Conservation (phyloP, 2,113 vertebrate genomes). For the Callipepla californica region DNA sequence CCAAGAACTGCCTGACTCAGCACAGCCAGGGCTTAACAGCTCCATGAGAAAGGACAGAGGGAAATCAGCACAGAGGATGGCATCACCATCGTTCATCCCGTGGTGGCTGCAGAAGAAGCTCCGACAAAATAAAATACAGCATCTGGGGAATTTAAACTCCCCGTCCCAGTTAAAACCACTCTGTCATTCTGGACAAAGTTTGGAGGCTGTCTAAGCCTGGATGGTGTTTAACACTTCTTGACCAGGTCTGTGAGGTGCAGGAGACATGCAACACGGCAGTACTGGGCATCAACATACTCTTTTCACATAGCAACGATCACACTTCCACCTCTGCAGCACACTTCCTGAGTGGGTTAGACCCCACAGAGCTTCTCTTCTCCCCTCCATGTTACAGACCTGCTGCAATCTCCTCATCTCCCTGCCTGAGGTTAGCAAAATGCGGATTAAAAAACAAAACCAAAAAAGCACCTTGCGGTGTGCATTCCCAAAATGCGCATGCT, state of each 20-base stretch:
- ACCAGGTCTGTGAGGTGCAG: neutral
- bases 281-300: neutral
- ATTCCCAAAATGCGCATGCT: neutral
- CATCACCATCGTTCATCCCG: accelerated
- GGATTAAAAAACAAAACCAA: neutral
- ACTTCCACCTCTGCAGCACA: neutral
- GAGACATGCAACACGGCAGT: neutral
- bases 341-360: neutral
- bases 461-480: neutral
- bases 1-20: slow-evolving; percentile 21
- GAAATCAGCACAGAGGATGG: neutral
- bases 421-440: neutral
- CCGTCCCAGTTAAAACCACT: neutral
- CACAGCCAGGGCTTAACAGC: neutral
- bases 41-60: neutral
- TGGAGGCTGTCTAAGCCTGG: neutral
- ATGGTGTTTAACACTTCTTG: neutral
- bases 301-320: neutral
- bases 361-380: neutral
- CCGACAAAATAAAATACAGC: neutral
- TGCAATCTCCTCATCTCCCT: neutral
- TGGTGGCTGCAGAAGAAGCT: neutral
- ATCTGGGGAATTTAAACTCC: neutral
- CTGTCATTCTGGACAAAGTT: neutral
- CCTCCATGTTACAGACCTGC: neutral